Evolutionary conservation across 2,888 invertebrate species (phyloP), one percentile per base, ranked within the genome.

Genomic region (Folsomia manolachei): DNA sequence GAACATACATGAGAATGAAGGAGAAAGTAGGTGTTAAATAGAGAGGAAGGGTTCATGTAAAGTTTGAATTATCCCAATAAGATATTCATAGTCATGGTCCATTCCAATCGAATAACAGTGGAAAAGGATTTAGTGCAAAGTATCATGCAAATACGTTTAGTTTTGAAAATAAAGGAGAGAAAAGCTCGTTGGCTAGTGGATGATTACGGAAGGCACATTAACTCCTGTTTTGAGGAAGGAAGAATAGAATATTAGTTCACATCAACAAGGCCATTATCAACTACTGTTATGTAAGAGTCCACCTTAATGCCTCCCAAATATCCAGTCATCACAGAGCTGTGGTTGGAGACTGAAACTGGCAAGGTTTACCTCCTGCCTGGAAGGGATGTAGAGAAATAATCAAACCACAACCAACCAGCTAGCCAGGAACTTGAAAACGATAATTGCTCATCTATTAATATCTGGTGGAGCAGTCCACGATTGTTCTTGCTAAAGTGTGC

Each of bases 231-330:
- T 21, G 21, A 39, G 19, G 24, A 9, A n/a, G 52, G 52, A 52
- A 39, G 51, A 27, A 27, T 21, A 52, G 65, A 27, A 66, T 66
- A 66, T 66, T 66, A 66, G 65, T 51, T 66, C 65, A 27, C 65
- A 66, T 66, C 65, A 66, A 66, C 51, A 66, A 39, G 65, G 21
- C 51, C 23, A 66, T 66, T 66, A 66, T 66, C 64, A 64, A 21
- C 52, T 66, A n/a, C n/a, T n/a, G n/a, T 52, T 39, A 39, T 24
- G 4, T 52, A 27, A 21, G 21, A 66, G 52, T 51, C 23, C 65
- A n/a, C 65, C n/a, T n/a, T n/a, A n/a, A n/a, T 11, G 25, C 63
- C n/a, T 23, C n/a, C 18, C 63, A 63, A 60, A 11, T 51, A 51
- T 51, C 56, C 56, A 18, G 21, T n/a, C 56, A 51, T 18, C 51